phyloP scores from a whole-genome alignment of 2,113 vertebrate species.

The Notothenia rossii region DNA sequence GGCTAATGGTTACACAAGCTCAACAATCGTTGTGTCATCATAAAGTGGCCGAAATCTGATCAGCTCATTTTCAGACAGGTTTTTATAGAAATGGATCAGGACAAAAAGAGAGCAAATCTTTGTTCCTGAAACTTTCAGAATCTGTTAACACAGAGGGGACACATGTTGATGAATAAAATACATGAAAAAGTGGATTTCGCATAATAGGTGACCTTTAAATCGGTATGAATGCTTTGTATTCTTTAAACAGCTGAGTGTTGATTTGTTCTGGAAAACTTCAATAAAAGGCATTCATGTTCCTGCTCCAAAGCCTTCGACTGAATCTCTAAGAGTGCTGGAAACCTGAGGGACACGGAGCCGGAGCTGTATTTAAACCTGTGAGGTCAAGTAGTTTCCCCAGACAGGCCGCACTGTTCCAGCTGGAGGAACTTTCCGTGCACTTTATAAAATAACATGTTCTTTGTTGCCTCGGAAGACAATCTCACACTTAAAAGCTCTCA shows the following conservation, averaged over 20 bases:
- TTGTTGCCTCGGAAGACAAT: conserved; percentile 14
- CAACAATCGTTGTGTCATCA: no score
- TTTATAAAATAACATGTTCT: conserved; percentile 28
- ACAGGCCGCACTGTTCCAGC: conserved; percentile 33
- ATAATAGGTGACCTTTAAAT: no score
- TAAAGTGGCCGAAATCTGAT: no score
- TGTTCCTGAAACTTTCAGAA: no score
- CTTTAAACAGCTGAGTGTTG: background rate
- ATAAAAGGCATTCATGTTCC: background rate
- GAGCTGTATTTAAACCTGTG: conserved; percentile 69
- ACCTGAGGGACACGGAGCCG: conserved; percentile 47
- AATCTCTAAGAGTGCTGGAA: conserved; percentile 28
- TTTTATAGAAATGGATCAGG: no score
- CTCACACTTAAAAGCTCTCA: conserved; percentile 13
- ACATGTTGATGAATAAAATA: no score
- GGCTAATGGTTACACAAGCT: no score
- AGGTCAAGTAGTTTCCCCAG: conserved; percentile 55
- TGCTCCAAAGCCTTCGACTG: conserved; percentile 30
- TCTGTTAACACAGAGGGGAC: no score
- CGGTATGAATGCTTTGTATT: background rate
- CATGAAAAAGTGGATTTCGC: no score
- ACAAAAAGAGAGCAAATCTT: no score
- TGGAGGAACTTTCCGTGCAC: conserved; percentile 14
- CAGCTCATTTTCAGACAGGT: no score
- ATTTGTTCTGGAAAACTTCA: conserved; percentile 2